Evolutionary conservation across 2,888 invertebrate species (phyloP).

Genomic region (Melanotus villosus): DNA sequence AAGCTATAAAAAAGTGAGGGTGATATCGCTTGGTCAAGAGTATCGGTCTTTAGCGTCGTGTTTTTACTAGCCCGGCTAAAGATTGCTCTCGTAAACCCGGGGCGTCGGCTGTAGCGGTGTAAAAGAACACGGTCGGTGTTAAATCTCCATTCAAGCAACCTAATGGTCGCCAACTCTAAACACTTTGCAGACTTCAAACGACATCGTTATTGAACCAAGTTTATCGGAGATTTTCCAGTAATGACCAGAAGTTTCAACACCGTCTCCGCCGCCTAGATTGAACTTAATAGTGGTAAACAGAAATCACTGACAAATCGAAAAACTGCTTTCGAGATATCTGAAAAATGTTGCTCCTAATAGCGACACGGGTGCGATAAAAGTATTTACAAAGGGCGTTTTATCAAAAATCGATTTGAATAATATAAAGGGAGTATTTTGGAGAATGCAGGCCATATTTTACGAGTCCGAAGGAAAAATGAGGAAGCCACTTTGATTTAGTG

Average conservation of each 20-base stretch:
- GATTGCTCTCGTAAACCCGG: constrained; percentile 33
- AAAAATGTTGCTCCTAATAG: neutral
- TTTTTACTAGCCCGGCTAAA: constrained; percentile 26
- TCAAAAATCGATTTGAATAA: constrained; percentile 53
- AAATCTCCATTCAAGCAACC: constrained; percentile 31
- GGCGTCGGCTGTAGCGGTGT: neutral
- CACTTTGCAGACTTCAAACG: constrained; percentile 29
- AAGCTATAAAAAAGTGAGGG: constrained; percentile 26
- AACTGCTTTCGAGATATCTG: neutral
- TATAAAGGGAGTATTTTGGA: constrained; percentile 60
- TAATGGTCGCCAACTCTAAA: constrained; percentile 25
- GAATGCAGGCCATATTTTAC: constrained; percentile 60
- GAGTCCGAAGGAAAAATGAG: constrained; percentile 56
- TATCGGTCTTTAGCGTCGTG: constrained; percentile 27
- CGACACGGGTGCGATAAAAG: neutral
- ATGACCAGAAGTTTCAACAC: constrained; percentile 15
- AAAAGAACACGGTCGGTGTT: constrained; percentile 26
- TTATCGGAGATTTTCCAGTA: constrained; percentile 28
- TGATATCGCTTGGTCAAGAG: constrained; percentile 33
- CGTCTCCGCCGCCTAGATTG: neutral
- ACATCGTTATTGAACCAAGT: constrained; percentile 31
- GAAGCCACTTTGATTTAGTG: constrained; percentile 59
- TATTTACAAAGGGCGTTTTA: constrained; percentile 18
- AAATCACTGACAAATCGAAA: constrained; percentile 4
- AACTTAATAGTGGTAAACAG: neutral